Percentiles rank a stretch among this genome's conserved stretches.
Evolutionary conservation across 64 coral and sea anemone genomes (phyloP).

Genomic region (Dendrophyllia cribrosa): DNA sequence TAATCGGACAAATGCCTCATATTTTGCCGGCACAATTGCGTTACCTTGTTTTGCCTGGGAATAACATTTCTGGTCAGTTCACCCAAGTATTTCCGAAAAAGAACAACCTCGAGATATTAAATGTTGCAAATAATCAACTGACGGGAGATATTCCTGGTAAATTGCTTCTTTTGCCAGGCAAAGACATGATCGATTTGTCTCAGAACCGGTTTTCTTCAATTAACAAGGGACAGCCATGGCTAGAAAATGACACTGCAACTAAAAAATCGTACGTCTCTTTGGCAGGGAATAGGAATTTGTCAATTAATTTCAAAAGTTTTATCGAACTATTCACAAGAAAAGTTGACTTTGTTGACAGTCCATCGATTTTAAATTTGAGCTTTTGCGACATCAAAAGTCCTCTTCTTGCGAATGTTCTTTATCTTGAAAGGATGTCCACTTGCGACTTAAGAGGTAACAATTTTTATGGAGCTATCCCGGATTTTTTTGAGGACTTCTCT

Average conservation of each 20-base stretch:
- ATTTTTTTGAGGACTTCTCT: background rate
- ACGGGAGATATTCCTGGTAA: conserved; percentile 25
- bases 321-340: background rate
- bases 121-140: conserved; percentile 41
- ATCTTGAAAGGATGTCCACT: background rate
- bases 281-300: conserved; percentile 54
- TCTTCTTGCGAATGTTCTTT: conserved; percentile 1
- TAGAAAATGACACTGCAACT: background rate
- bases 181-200: conserved; percentile 33
- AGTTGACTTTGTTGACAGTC: background rate
- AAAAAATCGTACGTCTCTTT: background rate
- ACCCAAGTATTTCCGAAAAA: background rate
- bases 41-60: conserved; percentile 6
- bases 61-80: conserved; percentile 3
- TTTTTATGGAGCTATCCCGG: conserved; percentile 37
- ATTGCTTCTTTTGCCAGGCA: background rate
- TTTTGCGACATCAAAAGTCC: conserved; percentile 50
- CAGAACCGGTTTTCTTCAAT: conserved; percentile 48
- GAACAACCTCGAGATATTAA: background rate
- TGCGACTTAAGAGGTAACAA: conserved; percentile 58
- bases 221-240: conserved; percentile 40
- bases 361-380: conserved; percentile 47
- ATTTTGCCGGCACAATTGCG: background rate
- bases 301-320: conserved; percentile 54
- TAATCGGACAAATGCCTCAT: conserved; percentile 18